A percentile compares a stretch with the other conserved stretches of the same genome.
These are phyloP conservation scores for Epinotia brunnichana DNA, from an alignment of 2,888 invertebrate species.

Conservation along the genomic window DNA sequence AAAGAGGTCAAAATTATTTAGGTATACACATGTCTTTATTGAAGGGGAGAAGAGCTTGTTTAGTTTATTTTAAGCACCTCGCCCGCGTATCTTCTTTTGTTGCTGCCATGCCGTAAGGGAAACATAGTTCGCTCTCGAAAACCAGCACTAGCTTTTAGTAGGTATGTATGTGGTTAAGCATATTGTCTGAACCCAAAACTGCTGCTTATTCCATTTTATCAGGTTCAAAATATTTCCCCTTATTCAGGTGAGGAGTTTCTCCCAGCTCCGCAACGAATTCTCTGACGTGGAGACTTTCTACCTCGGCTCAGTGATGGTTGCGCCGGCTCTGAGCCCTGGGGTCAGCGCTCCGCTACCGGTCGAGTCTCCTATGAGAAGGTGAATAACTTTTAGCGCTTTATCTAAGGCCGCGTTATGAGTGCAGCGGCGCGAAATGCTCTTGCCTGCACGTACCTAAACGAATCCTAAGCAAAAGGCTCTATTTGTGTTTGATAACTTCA, in stretches of 20 bases:
- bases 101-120: too few species aligned
- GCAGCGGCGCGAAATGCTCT: too few species aligned
- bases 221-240: constrained; percentile 23
- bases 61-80: too few species aligned
- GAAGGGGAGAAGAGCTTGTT: too few species aligned
- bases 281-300: constrained; percentile 96
- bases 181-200: neutral
- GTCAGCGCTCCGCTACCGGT: constrained; percentile 74
- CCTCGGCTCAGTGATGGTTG: constrained; percentile 83
- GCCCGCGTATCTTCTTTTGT: too few species aligned
- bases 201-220: constrained; percentile 4
- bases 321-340: constrained; percentile 73
- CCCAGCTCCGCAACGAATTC: constrained; percentile 95
- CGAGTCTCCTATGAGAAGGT: constrained; percentile 79
- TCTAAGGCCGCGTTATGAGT: neutral
- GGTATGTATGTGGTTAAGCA: neutral
- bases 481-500: too few species aligned
- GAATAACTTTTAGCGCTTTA: constrained; percentile 23
- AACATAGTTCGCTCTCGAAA: neutral
- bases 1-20: too few species aligned
- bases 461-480: too few species aligned
- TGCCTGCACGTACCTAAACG: too few species aligned
- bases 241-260: constrained; percentile 93
- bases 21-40: too few species aligned
- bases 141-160: neutral